Base-by-base conservation (phyloP, 2,113 vertebrate species). In the Varanus salvator region DNA sequence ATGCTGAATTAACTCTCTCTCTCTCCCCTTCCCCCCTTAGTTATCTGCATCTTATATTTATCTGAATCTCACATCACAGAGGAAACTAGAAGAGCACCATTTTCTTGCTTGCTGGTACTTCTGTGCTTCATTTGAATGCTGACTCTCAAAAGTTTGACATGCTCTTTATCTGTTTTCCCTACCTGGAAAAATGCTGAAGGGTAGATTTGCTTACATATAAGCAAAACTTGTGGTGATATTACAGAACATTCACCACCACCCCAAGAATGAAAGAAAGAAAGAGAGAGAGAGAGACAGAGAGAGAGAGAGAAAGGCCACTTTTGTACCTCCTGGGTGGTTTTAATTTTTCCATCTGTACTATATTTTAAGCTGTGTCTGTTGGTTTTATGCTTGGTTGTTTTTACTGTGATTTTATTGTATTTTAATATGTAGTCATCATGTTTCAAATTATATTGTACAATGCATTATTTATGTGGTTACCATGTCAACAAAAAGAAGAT, bases 1-100 rank as follows among this genome's bases (percentile, higher is more conserved):
- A 82, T 0, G 0, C 84, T 87, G 77, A 91, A 90, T 0, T 84
- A 6, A 90, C 74, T 90, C 66, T 89, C 34, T 31, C 48, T 66
- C 38, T 89, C 78, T 48, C 27, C 4, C 60, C 74, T 29, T 82
- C 92, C 90, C 54, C 4, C 11, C 11, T 48, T 72, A 0, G 0
- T 91, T 95, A 92, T 91, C 60, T 88, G 90, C 88, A 90, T 90
- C 31, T 75, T 87, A 87, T 87, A 87, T 87, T 78, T 78, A 87
- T 44, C 38, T 44, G 74, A 31, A 29, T 87, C 27, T 44, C 3
- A 44, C 68, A 87, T 38, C 66, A 4, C 21, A 29, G 12, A 77
- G 23, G n/a, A 87, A 77, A 64, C 21, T 38, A 76, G 34, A 87
- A 87, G 38, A 68, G 38, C 75, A 25, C 48, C 31, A 52, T 87